phyloP scores from a whole-genome alignment of 2,113 vertebrate genomes.

The Tiliqua scincoides region DNA sequence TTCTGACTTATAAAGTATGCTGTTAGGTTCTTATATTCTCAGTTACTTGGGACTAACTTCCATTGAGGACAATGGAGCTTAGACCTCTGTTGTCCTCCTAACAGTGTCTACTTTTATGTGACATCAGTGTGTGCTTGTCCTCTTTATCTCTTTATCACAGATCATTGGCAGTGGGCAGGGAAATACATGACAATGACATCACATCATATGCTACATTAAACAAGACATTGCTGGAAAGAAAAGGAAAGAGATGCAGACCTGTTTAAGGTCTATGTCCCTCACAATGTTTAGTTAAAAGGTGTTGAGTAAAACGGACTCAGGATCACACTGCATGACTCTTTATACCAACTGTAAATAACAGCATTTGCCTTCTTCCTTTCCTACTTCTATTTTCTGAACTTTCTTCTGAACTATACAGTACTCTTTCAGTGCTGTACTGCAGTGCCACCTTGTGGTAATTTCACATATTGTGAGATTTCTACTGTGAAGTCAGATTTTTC shows the following conservation, averaged over 20 bases:
- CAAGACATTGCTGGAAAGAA: not conserved
- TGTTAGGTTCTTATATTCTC: no score
- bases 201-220: not conserved
- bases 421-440: slow-evolving; percentile 45
- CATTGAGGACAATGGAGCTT: no score
- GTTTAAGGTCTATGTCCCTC: not conserved
- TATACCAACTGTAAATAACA: not conserved
- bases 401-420: no score
- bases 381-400: not conserved
- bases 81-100: not conserved
- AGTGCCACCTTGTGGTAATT: slow-evolving; percentile 67
- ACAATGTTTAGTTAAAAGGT: not conserved
- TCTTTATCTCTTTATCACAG: not conserved
- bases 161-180: not conserved
- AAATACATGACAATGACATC: not conserved
- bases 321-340: not conserved
- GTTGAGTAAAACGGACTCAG: not conserved
- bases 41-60: no score
- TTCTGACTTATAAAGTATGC: not conserved
- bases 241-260: not conserved
- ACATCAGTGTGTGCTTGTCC: not conserved
- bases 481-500: not conserved
- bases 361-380: not conserved
- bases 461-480: slow-evolving; percentile 1
- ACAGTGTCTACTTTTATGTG: not conserved